Conservation (phyloP, 2,888 invertebrate genomes). For the Agrilus biguttatus region DNA sequence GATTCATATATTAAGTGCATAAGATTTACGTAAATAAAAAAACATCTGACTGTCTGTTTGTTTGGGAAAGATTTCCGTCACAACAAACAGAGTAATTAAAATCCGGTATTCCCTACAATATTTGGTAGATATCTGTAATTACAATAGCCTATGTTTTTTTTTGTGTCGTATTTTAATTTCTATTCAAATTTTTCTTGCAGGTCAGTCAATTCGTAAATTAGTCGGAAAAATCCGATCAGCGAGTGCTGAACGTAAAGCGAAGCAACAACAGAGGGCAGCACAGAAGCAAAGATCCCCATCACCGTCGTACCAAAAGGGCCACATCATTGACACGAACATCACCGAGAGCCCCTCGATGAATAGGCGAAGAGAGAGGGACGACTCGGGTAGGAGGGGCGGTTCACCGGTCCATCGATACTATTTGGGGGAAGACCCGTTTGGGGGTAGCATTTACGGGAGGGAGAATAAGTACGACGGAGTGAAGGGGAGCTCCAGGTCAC, state of each 20-base stretch:
- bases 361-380: conserved; percentile 4
- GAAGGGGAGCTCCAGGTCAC: conserved; percentile 33
- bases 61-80: too few relatives aligned
- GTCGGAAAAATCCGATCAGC: conserved; percentile 72
- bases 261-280: conserved; percentile 36
- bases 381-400: conserved; percentile 19
- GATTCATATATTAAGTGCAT: too few relatives aligned
- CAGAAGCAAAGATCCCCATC: conserved; percentile 40
- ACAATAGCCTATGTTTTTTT: too few relatives aligned
- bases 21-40: too few relatives aligned
- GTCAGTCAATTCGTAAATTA: conserved; percentile 67
- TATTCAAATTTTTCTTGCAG: conserved; percentile 34
- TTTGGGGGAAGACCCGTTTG: conserved; percentile 76
- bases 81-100: too few relatives aligned
- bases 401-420: conserved; percentile 62
- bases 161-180: too few relatives aligned
- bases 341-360: conserved; percentile 16
- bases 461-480: conserved; percentile 70
- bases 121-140: too few relatives aligned
- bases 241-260: conserved; percentile 50
- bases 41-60: too few relatives aligned
- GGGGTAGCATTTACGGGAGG: conserved; percentile 66
- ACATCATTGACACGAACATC: conserved; percentile 38
- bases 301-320: conserved; percentile 39
- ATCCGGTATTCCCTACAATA: too few relatives aligned